phyloP scores from a whole-genome alignment of 2,888 invertebrate genomes.

The Cheilosia vernalis region DNA sequence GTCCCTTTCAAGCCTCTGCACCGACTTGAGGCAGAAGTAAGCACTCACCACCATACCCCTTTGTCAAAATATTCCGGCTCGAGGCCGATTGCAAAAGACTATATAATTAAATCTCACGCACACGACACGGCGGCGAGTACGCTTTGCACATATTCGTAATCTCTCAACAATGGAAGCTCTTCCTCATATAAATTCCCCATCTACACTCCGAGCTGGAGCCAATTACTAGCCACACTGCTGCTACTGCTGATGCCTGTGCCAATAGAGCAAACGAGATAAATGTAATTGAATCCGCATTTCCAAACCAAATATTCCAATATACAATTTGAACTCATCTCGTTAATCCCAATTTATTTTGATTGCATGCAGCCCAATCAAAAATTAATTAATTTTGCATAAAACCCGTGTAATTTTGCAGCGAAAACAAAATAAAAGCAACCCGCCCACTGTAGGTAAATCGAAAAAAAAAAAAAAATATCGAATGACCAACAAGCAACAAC shows the following conservation, averaged over 20 bases:
- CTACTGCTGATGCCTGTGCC: not conserved
- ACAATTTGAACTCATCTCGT: slow-evolving; percentile 54
- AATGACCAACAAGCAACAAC: not conserved
- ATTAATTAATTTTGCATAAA: slow-evolving; percentile 65
- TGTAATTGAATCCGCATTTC: slow-evolving; percentile 51
- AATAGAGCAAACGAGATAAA: slow-evolving; percentile 30
- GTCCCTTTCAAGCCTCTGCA: too few relatives aligned
- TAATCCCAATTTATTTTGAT: slow-evolving; percentile 71
- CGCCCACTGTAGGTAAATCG: not conserved
- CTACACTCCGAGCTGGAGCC: not conserved
- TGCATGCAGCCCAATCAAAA: slow-evolving; percentile 64
- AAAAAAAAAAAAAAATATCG: not conserved
- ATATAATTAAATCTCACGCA: too few relatives aligned
- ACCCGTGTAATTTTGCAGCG: slow-evolving; percentile 25
- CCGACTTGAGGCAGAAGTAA: too few relatives aligned
- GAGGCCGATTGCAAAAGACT: too few relatives aligned
- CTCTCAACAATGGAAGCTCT: too few relatives aligned
- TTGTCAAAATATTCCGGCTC: too few relatives aligned
- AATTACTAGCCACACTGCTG: not conserved
- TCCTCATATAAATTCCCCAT: too few relatives aligned
- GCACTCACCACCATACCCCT: too few relatives aligned
- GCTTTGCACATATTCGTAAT: too few relatives aligned
- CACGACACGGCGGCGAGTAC: too few relatives aligned
- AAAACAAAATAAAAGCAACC: not conserved
- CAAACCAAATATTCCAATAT: slow-evolving; percentile 31